Evolutionary conservation across 2,888 invertebrate species (phyloP).

Genomic region (Xylota segnis): DNA sequence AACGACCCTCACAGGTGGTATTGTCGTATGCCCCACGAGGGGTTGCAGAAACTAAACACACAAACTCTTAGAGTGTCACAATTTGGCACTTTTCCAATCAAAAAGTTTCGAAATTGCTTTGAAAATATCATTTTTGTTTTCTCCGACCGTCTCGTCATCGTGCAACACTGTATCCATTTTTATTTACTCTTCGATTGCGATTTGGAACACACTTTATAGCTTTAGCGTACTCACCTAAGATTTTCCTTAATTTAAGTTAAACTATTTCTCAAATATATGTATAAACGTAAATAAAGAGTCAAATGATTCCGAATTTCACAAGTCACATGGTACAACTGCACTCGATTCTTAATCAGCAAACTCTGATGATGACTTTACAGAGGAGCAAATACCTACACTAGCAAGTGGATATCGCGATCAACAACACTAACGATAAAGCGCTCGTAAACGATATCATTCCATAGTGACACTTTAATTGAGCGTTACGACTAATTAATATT

Average conservation of each 20-base stretch:
- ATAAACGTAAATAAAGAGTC: neutral
- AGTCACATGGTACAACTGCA: neutral
- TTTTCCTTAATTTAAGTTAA: neutral
- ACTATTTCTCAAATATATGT: neutral
- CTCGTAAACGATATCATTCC: neutral
- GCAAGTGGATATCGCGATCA: neutral
- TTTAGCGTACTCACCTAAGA: slow-evolving; percentile 4
- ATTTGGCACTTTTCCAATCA: no score
- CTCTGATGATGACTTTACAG: no score
- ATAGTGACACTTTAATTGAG: neutral
- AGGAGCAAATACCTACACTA: neutral
- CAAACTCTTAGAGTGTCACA: no score
- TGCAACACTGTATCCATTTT: no score
- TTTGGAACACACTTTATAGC: no score
- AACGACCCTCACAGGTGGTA: no score
- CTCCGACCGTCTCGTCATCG: no score
- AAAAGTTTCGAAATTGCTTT: no score
- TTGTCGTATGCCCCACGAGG: no score
- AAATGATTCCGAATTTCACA: neutral
- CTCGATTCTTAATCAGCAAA: neutral
- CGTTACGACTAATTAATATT: neutral
- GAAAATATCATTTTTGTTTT: no score
- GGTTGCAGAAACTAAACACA: no score
- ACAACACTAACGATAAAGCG: neutral
- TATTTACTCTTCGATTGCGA: no score